Base-by-base conservation (phyloP, 2,888 invertebrate species). In the Sarcophaga caerulescens region DNA sequence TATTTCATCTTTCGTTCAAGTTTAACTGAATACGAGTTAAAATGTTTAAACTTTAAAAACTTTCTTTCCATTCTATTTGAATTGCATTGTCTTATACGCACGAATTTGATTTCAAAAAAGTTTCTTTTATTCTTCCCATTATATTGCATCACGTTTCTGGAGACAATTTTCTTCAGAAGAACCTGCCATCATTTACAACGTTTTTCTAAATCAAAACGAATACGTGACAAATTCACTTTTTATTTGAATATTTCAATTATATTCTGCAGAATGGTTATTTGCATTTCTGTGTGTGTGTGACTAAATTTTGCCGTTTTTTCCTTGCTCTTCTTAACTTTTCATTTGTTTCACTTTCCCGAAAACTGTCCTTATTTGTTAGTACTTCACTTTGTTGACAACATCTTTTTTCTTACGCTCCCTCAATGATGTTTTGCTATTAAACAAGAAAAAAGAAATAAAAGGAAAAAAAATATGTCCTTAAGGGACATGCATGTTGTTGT, bases 181-280 rank as follows among this genome's bases (percentile, higher is more conserved):
- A 35, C 35, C 2, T 52, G 52, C 5, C 52, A 52, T 75, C 10
- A 21, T 66, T 74, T 19, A 44, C 62, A 59, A 59, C 63, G 68
- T 75, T 82, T 79, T 65, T 47, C 23, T 23, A 52, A 75, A 57
- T 71, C 23, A 45, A 68, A 45, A 74, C 12, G 75, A 71, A 75
- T 77, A 79, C 84, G 86, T 81, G 81, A 86, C 84, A 78, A 84
- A 86, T 79, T 86, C 81, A 81, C 84, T 84, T 86, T 86, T 84
- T 60, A 78, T 75, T 66, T 78, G 79, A 84, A 78, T 66, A 71
- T 75, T 52, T 83, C 12, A 81, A 75, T 68, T 73, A 14, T 3
- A 14, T 52, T 14, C 17, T 52, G 52, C 52, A 52, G 17, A 1
- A 52, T 52, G 52, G 70, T 84, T 68, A 66, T 81, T 57, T 66